These are phyloP conservation scores for Rissa tridactyla DNA, from an alignment of 2,113 vertebrate species.

Conservation along the genomic window DNA sequence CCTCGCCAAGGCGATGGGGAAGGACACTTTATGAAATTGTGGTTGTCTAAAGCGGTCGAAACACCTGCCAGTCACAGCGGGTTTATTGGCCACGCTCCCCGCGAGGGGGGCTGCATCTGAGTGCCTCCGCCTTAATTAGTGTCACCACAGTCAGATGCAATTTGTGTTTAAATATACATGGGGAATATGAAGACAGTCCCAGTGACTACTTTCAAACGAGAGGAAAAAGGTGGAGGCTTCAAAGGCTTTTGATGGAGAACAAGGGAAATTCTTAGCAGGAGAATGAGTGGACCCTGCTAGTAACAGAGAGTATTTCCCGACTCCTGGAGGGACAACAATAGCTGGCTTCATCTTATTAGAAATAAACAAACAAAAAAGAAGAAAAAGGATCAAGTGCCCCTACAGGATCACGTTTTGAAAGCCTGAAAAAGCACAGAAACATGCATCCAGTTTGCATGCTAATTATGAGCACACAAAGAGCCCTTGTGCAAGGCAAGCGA, in stretches of 20 bases:
- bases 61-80: constrained; percentile 68
- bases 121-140: constrained; percentile 65
- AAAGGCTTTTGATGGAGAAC: constrained; percentile 10
- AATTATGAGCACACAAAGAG: not conserved
- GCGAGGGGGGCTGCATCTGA: constrained; percentile 65
- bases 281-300: not conserved
- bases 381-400: not conserved
- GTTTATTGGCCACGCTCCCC: constrained; percentile 50
- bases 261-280: not conserved
- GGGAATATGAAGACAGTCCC: constrained; percentile 59
- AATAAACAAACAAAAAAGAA: not conserved
- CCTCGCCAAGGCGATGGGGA: not conserved
- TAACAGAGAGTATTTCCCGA: not conserved
- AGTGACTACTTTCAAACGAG: constrained; percentile 47
- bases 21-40: constrained; percentile 60
- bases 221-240: constrained; percentile 37
- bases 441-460: not conserved
- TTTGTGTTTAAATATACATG: constrained; percentile 68
- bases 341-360: fast-evolving
- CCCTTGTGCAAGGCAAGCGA: not conserved
- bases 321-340: not conserved
- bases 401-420: not conserved
- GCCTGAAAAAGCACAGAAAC: not conserved
- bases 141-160: constrained; percentile 74
- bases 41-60: constrained; percentile 39